phyloP scores from a whole-genome alignment of 2,113 vertebrate species.

The Eira barbara region DNA sequence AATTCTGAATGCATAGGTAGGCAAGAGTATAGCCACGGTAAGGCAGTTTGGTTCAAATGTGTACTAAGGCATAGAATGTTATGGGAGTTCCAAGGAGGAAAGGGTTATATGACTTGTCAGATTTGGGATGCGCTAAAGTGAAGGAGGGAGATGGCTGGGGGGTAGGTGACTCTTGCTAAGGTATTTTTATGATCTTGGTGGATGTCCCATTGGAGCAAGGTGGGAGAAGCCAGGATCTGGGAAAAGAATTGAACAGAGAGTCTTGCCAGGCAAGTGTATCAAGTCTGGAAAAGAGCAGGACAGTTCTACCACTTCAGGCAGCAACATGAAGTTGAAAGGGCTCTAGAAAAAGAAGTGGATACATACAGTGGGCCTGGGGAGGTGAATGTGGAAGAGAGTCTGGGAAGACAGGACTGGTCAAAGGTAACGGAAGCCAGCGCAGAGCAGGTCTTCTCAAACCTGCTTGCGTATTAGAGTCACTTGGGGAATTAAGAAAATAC shows the following conservation, averaged over 20 bases:
- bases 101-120: background rate
- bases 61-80: background rate
- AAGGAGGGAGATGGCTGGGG: background rate
- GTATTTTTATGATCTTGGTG: background rate
- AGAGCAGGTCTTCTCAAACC: background rate
- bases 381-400: background rate
- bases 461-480: background rate
- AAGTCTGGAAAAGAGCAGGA: background rate
- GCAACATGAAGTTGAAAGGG: background rate
- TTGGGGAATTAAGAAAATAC: background rate
- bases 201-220: background rate
- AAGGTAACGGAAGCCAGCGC: background rate
- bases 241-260: background rate
- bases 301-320: background rate
- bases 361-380: background rate
- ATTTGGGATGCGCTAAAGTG: background rate
- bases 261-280: background rate
- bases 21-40: background rate
- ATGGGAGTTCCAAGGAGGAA: background rate
- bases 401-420: background rate
- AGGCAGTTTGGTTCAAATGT: background rate
- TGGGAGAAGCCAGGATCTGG: background rate
- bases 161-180: background rate
- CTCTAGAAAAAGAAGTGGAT: background rate
- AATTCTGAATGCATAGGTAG: background rate